phyloP scores from a whole-genome alignment of 1,140 invertebrate species.

The Megalonaias nervosa region DNA sequence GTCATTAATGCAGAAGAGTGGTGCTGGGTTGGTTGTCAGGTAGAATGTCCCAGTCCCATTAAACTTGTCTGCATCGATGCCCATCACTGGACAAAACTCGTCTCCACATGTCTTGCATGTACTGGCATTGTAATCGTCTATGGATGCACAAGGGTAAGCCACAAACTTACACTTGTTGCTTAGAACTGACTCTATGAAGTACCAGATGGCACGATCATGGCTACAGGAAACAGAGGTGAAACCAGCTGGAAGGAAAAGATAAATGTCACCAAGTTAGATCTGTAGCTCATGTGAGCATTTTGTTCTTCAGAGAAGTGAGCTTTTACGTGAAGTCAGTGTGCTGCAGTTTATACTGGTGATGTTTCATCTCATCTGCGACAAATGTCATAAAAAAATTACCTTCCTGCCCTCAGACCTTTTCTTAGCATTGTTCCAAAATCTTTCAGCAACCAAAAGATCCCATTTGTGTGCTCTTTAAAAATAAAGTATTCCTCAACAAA shows the following conservation, averaged over 20 bases:
- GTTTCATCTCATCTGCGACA: too few relatives aligned
- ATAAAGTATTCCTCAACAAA: too few relatives aligned
- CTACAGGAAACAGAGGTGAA: conserved; percentile 81
- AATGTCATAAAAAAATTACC: too few relatives aligned
- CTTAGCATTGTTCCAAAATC: too few relatives aligned
- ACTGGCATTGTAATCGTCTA: conserved; percentile 80
- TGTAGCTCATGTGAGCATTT: too few relatives aligned
- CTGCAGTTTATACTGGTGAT: too few relatives aligned
- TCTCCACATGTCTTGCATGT: conserved; percentile 82
- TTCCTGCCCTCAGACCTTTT: too few relatives aligned
- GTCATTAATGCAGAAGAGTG: conserved; percentile 32
- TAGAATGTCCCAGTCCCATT: conserved; percentile 44
- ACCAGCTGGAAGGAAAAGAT: conserved; percentile 22
- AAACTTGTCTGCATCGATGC: conserved; percentile 82
- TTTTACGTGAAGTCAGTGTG: too few relatives aligned
- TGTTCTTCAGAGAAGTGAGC: too few relatives aligned
- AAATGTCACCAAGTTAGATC: neutral
- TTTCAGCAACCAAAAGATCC: too few relatives aligned
- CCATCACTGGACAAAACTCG: conserved; percentile 80
- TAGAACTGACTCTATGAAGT: conserved; percentile 89
- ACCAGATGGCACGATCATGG: conserved; percentile 86
- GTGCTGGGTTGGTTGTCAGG: conserved; percentile 21
- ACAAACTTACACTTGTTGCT: conserved; percentile 79
- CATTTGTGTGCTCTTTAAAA: too few relatives aligned
- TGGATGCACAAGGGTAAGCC: conserved; percentile 75